Evolutionary conservation across 2,113 vertebrate genomes (phyloP).

Genomic region (Recurvirostra avosetta): DNA sequence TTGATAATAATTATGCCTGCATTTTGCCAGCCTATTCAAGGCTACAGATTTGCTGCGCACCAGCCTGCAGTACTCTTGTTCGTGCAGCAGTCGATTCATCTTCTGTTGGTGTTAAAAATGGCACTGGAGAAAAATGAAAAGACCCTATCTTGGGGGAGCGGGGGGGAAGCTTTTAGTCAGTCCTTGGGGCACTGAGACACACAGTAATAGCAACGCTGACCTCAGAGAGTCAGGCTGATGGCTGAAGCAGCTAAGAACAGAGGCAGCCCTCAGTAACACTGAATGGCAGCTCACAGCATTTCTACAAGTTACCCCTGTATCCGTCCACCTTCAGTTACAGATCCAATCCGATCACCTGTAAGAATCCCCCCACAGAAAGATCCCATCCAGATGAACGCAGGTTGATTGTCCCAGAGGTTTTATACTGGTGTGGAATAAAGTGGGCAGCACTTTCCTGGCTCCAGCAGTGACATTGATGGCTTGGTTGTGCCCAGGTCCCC

Average conservation of each 20-base stretch:
- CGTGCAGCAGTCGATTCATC: background rate
- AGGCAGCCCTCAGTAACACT: background rate
- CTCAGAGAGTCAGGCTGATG: background rate
- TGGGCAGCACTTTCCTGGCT: fast-evolving
- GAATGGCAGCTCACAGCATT: background rate
- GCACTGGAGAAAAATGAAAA: background rate
- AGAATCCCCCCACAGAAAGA: background rate
- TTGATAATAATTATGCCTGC: background rate
- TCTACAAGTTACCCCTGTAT: background rate
- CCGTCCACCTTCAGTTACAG: background rate
- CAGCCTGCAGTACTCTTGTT: background rate
- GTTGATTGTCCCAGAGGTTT: background rate
- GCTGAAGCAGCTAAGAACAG: background rate
- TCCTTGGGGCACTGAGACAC: background rate
- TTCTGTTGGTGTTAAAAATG: background rate
- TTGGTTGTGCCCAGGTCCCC: background rate
- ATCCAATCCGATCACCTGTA: background rate
- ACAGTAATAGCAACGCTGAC: background rate
- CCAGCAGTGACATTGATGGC: background rate
- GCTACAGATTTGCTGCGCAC: background rate
- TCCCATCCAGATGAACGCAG: background rate
- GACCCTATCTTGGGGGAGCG: background rate
- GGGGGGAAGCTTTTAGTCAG: background rate
- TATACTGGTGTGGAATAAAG: background rate
- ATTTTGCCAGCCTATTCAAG: background rate